phyloP scores from a whole-genome alignment of 2,888 invertebrate species.

The Rhingia rostrata region DNA sequence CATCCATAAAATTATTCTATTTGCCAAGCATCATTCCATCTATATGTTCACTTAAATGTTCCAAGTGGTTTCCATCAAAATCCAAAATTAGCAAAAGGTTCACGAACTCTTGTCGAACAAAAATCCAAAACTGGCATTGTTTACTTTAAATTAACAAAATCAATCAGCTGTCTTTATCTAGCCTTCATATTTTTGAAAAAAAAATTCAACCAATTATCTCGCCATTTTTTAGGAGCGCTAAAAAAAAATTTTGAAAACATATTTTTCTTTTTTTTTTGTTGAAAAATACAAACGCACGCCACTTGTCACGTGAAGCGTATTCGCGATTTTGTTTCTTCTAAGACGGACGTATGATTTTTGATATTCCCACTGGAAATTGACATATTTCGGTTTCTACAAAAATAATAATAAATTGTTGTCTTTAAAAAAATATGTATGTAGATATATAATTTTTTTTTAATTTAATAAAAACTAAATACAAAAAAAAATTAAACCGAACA shows the following conservation, averaged over 20 bases:
- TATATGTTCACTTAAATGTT: not conserved
- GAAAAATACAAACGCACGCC: conserved; percentile 47
- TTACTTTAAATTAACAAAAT: conserved; percentile 16
- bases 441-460: not conserved
- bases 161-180: conserved; percentile 36
- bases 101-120: conserved; percentile 26
- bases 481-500: conserved; percentile 26
- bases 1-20: too few relatives aligned
- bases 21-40: not conserved
- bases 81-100: conserved; percentile 35
- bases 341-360: conserved; percentile 46
- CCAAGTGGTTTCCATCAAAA: conserved; percentile 2
- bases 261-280: conserved; percentile 14
- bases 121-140: conserved; percentile 20
- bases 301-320: conserved; percentile 62
- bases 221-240: conserved; percentile 1
- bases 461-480: conserved; percentile 19
- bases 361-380: conserved; percentile 17
- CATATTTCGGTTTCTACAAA: conserved; percentile 1
- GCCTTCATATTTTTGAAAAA: not conserved
- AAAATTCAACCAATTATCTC: conserved; percentile 3
- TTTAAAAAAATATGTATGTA: conserved; percentile 22
- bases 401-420: conserved; percentile 13
- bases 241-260: conserved; percentile 12
- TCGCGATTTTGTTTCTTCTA: conserved; percentile 27